Base-by-base conservation (phyloP, 1,140 invertebrate genomes). In the Drosophila oshimai region DNA sequence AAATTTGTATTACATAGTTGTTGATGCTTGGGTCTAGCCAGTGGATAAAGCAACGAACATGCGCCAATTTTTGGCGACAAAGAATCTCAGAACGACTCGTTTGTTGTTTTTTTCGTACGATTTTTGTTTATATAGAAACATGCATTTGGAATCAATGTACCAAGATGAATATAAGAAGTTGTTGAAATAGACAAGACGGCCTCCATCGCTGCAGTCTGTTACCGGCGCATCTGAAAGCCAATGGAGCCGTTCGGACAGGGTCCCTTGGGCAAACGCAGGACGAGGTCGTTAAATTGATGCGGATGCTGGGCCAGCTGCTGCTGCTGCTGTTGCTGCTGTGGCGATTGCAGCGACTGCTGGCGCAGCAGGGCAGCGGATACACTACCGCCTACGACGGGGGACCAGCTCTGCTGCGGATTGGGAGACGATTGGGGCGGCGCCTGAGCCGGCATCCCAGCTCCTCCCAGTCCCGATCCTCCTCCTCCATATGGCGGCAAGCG, bases 201-300 rank as follows among this genome's bases (percentile, higher is more conserved):
- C 29, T 41, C 28, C 18, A 18, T 31, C 12, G 58, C 18, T 26
- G 54, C 37, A 62, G 31, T 41, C 75, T 88, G 93, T 93, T 93
- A 93, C 93, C 93, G 93, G 60, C 91, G 90, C 75, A 92, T 75
- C 70, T 91, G 86, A 70, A 93, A 93, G 34, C 93, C 93, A 88
- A 92, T 92, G 22, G 92, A 92, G 17, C 93, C 93, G 62, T 93
- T 93, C 3, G 93, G 93, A 3, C 93, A 92, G 47, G 93, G 93
- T 9, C 93, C 92, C 44, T 91, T 79, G 2, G 93, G 93, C 22
- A 92, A 84, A 28, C 93, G 84, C 55, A 93, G 91, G 12, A 93
- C 90, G 26, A 92, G 91, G n/a, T 93, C 92, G 26, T 92, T 92
- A 1, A 92, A 74, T 1, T 57, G 50, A 74, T 77, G 49, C n/a